Base-by-base conservation (phyloP, 1,140 invertebrate species). In the Drosophila orena region DNA sequence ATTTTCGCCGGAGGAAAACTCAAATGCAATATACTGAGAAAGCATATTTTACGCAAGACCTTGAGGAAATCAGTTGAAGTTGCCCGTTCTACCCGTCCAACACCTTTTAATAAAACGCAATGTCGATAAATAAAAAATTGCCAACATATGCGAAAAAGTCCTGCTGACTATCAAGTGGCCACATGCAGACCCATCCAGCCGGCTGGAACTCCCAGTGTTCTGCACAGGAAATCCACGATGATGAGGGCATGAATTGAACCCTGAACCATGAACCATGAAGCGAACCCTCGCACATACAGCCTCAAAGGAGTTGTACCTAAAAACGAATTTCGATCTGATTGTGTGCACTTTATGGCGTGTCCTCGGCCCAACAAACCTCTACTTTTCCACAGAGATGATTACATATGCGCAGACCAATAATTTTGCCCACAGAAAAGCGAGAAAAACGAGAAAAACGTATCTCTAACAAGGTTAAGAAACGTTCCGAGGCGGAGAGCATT, bases 371-470 rank as follows among this genome's bases (percentile, higher is more conserved):
- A 49, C 56, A 40, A 44, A 37, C 53, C 55, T 40, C 37, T 22
- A 14, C 50, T 47, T 42, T 22, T 47, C 78, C 81, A 64, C 79
- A 71, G 50, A 86, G 62, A 86, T 86, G 83, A 86, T 86, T 86
- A 86, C 83, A 86, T 86, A 86, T 88, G 83, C 84, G 79, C 83
- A 86, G 83, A 86, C 83, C 83, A 86, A 86, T 86, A 86, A 86
- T 86, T 86, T 83, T 79, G 65, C 43, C 57, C 64, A 62, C 50
- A 46, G 22, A 17, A 14, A 34, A 42, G 38, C 38, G 52, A 24
- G 4, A 24, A 52, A 61, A 17, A 17, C 17, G 17, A 17, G 17
- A 1, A 69, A 49, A 73, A 74, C 68, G 66, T 58, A 81, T 81
- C 78, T 76, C 78, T 76, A 88, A 81, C 83, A 86, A 88, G 83